Conservation (phyloP, 2,797 vertebrate species). For the Momotus momota region DNA sequence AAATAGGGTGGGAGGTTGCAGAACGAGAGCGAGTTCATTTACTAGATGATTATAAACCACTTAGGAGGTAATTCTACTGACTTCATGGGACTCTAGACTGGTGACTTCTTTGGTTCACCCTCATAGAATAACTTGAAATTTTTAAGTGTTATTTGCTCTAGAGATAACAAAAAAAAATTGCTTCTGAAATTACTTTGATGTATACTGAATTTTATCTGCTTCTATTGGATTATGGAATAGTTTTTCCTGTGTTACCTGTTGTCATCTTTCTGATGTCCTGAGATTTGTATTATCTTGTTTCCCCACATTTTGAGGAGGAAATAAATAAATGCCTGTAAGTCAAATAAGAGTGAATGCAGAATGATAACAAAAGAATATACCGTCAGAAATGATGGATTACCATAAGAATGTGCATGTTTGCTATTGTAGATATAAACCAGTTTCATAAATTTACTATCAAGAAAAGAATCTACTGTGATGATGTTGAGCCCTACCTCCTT, state of each 20-base stretch:
- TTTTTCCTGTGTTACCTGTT: conserved; percentile 59
- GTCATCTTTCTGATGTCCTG: conserved; percentile 56
- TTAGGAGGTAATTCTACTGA: neutral
- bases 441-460: conserved; percentile 36
- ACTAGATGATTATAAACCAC: neutral
- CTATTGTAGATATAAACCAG: conserved; percentile 13
- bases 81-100: neutral
- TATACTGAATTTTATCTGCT: conserved; percentile 74
- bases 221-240: conserved; percentile 66
- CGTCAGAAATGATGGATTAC: conserved; percentile 66
- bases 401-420: neutral
- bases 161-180: conserved; percentile 64
- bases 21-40: rapidly evolving
- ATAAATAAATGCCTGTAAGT: conserved; percentile 45
- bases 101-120: conserved; percentile 30
- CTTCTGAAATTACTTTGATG: conserved; percentile 76
- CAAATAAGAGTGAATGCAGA: conserved; percentile 1
- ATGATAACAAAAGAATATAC: conserved; percentile 42
- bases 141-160: conserved; percentile 60
- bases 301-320: conserved; percentile 16
- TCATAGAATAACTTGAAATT: conserved; percentile 21
- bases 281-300: conserved; percentile 69
- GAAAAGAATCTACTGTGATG: neutral
- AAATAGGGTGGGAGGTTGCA: neutral
- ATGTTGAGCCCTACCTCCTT: neutral